Conservation (phyloP, 2,113 vertebrate genomes). For the Melanerpes formicivorus region DNA sequence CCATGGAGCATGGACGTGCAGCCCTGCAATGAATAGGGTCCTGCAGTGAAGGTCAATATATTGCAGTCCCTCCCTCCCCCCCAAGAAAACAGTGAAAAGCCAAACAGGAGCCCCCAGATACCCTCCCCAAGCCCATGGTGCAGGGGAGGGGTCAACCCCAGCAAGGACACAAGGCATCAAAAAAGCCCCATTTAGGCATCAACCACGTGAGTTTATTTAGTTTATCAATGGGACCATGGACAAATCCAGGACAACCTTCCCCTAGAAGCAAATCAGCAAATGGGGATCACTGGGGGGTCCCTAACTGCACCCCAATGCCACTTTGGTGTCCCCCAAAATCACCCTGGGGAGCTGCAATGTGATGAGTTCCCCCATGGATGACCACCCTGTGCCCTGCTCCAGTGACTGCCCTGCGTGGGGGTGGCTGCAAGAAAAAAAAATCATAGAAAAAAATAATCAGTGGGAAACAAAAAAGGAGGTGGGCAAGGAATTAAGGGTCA, state of each 20-base stretch:
- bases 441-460: no score
- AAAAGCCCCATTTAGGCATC: neutral
- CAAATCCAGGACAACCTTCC: rapidly evolving
- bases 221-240: neutral
- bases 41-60: rapidly evolving
- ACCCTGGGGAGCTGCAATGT: rapidly evolving
- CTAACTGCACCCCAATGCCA: neutral
- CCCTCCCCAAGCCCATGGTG: rapidly evolving
- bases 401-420: neutral
- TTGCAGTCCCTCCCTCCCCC: neutral
- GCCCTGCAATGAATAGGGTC: rapidly evolving
- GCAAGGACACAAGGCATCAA: neutral
- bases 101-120: neutral
- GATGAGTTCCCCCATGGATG: rapidly evolving
- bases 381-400: neutral
- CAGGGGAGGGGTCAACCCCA: neutral
- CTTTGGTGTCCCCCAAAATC: rapidly evolving
- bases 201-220: neutral
- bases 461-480: rapidly evolving
- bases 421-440: neutral
- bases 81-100: neutral
- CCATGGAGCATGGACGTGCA: no score
- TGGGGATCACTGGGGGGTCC: neutral
- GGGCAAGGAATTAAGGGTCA: neutral
- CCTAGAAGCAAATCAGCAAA: rapidly evolving